Evolutionary conservation across 2,888 invertebrate species (phyloP), one percentile per base, ranked within the genome.

Genomic region (Rhagonycha lutea): DNA sequence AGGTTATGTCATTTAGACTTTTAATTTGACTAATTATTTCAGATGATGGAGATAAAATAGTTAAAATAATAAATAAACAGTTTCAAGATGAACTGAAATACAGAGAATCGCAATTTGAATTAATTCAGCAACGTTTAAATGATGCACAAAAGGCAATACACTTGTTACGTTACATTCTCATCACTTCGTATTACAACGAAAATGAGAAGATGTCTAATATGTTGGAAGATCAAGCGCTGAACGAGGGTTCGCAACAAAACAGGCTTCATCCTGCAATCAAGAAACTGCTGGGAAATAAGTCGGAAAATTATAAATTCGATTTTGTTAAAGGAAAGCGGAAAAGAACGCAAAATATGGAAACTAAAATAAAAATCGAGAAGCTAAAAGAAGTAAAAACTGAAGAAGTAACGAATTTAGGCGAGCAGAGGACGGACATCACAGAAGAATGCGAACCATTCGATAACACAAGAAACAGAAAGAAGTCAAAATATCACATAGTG

Each of bases 231-330:
- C 14, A 72, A 70, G 11, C 62, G 74, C 14, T 61, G 76, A 9
- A 83, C 68, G 68, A 67, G 14, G 70, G 78, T 24, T 82, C 81
- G 65, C 80, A 79, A 65, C 90, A 90, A 80, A 87, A 86, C 18
- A 86, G 89, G 4, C 90, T 96, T 68, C 96, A 96, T 88, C 96
- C 96, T 0, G 93, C 96, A 0, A 88, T 95, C 0, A 92, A 93
- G 75, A 93, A 93, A 82, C 88, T 94, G 11, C 88, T 95, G 0
- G 94, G 94, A 4, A 91, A 91, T 81, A 69, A 69, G 12, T 18
- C 69, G 3, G 18, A 68, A 29, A 68, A 73, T 71, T 76, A 73
- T 63, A 70, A 73, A 32, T 68, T 73, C n/a, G 73, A 71, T 61
- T 47, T 68, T 63, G 60, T 32, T 14, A 68, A 73, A 70, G 65